Evolutionary conservation across 1,140 invertebrate genomes (phyloP).

Genomic region (Drosophila bocki): DNA sequence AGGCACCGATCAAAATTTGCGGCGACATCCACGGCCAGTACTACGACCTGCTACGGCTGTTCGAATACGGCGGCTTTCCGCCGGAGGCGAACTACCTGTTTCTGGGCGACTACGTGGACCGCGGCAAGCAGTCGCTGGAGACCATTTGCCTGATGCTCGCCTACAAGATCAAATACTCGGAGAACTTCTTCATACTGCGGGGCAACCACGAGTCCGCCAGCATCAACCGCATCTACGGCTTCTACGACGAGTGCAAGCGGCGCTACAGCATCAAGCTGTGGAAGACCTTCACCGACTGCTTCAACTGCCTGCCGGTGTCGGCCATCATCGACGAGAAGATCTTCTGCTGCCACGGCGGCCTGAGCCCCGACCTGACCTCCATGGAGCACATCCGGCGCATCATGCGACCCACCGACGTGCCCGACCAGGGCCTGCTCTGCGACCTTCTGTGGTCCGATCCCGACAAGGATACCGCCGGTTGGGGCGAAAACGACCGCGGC

Average conservation of each 20-base stretch:
- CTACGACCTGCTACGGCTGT: slow-evolving; percentile 9
- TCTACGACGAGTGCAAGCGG: slow-evolving; percentile 14
- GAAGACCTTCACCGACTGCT: slow-evolving; percentile 19
- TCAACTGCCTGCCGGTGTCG: slow-evolving; percentile 12
- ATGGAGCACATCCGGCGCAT: slow-evolving; percentile 13
- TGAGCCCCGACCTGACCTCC: slow-evolving; percentile 7
- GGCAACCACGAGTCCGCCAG: slow-evolving; percentile 14
- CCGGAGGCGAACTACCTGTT: slow-evolving; percentile 11
- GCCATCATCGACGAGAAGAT: slow-evolving; percentile 11
- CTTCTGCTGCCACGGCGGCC: slow-evolving; percentile 12
- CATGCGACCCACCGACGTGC: slow-evolving; percentile 11
- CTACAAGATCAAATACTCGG: slow-evolving; percentile 11
- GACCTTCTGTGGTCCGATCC: slow-evolving; percentile 13
- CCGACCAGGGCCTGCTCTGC: slow-evolving; percentile 12
- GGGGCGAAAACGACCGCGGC: slow-evolving; percentile 12
- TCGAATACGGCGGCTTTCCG: slow-evolving; percentile 8
- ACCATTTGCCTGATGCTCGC: slow-evolving; percentile 15
- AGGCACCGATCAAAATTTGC: slow-evolving; percentile 15
- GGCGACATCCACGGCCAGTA: slow-evolving; percentile 16
- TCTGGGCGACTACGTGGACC: slow-evolving; percentile 12
- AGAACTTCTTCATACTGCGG: slow-evolving; percentile 13
- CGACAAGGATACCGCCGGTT: slow-evolving; percentile 11
- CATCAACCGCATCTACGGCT: slow-evolving; percentile 13
- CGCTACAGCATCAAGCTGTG: slow-evolving; percentile 18
- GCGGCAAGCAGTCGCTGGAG: slow-evolving; percentile 18